Evolutionary conservation across 2,888 invertebrate genomes (phyloP).

Genomic region (Pammene fasciana): DNA sequence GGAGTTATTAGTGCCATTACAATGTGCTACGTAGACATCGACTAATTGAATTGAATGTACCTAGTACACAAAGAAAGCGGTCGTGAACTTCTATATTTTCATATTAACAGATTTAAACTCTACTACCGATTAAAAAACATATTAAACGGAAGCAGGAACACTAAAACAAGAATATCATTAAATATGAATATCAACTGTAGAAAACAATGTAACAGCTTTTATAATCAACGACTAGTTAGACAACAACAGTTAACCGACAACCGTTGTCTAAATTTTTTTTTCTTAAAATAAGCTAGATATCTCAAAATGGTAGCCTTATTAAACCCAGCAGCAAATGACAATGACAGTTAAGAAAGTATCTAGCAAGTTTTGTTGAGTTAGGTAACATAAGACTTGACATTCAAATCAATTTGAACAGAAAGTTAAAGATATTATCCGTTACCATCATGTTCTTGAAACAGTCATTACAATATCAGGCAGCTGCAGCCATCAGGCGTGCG

Average conservation of each 20-base stretch:
- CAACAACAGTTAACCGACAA: too few species aligned
- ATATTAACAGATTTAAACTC: neutral
- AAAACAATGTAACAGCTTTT: too few species aligned
- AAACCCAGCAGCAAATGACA: too few species aligned
- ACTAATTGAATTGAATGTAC: neutral
- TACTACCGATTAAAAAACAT: neutral
- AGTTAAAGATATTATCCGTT: neutral
- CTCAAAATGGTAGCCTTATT: too few species aligned
- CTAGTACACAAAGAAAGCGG: too few species aligned
- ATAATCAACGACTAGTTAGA: too few species aligned
- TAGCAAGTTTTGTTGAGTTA: neutral
- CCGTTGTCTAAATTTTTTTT: too few species aligned
- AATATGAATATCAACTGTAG: too few species aligned
- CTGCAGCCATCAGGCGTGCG: constrained; percentile 23
- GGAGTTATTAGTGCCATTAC: constrained; percentile 47
- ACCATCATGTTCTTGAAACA: constrained; percentile 12
- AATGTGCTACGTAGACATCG: neutral
- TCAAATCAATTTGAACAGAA: neutral
- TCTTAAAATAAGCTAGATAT: too few species aligned
- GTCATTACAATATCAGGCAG: constrained; percentile 29
- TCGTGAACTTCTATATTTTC: too few species aligned
- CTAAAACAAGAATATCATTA: too few species aligned
- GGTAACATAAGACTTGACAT: neutral
- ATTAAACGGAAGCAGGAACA: neutral
- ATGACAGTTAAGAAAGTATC: too few species aligned